These are phyloP conservation scores for Heterotilapia buettikoferi DNA, from an alignment of 2,113 vertebrate genomes.

Conservation along the genomic window DNA sequence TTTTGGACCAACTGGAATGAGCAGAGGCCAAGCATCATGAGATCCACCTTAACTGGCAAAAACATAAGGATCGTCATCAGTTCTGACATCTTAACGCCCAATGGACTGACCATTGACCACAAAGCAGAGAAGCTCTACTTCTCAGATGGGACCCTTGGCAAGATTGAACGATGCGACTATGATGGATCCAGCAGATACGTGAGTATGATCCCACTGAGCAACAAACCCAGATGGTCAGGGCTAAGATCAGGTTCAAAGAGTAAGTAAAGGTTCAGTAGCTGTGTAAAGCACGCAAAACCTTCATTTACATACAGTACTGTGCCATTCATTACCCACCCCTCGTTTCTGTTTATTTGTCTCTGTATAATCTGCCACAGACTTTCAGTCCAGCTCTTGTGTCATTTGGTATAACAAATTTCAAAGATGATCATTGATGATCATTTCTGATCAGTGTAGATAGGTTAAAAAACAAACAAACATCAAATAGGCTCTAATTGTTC, in stretches of 20 bases:
- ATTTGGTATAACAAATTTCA: neutral
- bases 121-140: constrained; percentile 94
- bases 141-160: constrained; percentile 91
- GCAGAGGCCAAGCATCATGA: constrained; percentile 95
- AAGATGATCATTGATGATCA: neutral
- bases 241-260: neutral
- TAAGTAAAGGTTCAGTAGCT: neutral
- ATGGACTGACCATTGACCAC: constrained; percentile 93
- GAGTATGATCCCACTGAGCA: constrained; percentile 65
- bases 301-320: neutral
- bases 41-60: constrained; percentile 85
- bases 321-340: neutral
- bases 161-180: constrained; percentile 96
- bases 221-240: neutral
- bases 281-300: neutral
- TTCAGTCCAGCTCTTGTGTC: neutral
- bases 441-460: neutral
- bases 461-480: fast-evolving
- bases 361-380: neutral
- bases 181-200: constrained; percentile 92
- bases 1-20: constrained; percentile 99
- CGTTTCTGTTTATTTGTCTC: neutral
- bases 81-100: constrained; percentile 90
- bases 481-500: neutral
- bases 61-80: constrained; percentile 88